Conservation (phyloP, 2,797 vertebrate genomes). For the Gymnocypris eckloni region DNA sequence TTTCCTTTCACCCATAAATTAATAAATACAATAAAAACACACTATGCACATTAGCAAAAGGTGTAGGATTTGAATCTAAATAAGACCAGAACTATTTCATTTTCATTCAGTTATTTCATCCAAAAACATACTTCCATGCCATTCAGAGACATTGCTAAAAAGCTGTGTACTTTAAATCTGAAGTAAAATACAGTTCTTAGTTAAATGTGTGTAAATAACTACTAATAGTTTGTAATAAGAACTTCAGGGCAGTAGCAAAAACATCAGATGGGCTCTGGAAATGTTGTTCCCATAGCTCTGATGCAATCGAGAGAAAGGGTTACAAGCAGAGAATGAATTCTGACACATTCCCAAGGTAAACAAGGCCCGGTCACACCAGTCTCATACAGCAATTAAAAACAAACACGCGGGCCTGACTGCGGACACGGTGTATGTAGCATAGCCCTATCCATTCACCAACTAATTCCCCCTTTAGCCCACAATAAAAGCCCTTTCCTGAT, state of each 20-base stretch:
- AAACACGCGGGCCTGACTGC: conserved; percentile 68
- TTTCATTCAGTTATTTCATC: neutral
- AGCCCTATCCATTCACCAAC: conserved; percentile 75
- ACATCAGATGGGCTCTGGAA: conserved; percentile 9
- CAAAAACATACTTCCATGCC: neutral
- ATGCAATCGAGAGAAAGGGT: conserved; percentile 46
- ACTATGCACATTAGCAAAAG: neutral
- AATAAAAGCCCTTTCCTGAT: conserved; percentile 79
- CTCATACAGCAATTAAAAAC: conserved; percentile 78
- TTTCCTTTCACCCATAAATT: neutral
- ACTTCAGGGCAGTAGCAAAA: conserved; percentile 20
- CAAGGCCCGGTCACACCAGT: conserved; percentile 71
- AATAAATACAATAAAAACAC: neutral
- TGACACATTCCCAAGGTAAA: conserved; percentile 74
- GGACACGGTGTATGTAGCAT: conserved; percentile 71
- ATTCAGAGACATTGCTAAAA: neutral
- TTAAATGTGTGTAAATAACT: neutral
- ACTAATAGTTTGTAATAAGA: neutral
- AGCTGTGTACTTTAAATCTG: neutral
- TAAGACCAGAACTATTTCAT: neutral
- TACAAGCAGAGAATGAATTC: conserved; percentile 55
- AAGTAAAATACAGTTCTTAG: neutral
- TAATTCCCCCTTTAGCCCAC: conserved; percentile 75
- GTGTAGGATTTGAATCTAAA: neutral
- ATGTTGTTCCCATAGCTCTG: conserved; percentile 40